Evolutionary conservation across 2,797 vertebrate species (phyloP), one percentile per base, ranked within the genome.

Genomic region (Cossypha polioptera): DNA sequence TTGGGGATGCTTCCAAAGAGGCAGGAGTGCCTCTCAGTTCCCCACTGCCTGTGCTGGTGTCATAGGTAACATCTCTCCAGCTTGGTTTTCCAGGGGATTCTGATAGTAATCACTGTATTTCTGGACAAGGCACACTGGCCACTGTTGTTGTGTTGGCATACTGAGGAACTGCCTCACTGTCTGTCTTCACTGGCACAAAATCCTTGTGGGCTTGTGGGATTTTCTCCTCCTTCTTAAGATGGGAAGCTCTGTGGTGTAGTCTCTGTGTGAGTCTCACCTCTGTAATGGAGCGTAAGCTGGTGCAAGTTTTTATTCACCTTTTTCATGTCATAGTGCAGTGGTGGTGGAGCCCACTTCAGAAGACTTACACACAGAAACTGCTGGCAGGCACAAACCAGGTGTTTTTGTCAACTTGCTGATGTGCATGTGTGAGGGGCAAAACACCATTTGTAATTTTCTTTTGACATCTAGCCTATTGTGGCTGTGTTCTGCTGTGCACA

Each of bases 401-500:
- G 45, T 13, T 91, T 94, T 67, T 87, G 57, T 86, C 81, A 87
- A 21, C 68, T 77, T 40, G 69, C 48, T 89, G 71, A 48, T 79
- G 48, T 55, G 48, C 2, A 1, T 51, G 6, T 57, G 29, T 36
- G 59, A 85, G 72, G 69, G 57, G 85, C 74, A 89, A 76, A 92
- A 73, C 57, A 58, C 25, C 28, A 3, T 86, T 83, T 92, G 45
- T 71, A 71, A 62, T 90, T 93, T 77, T 81, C 48, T 74, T 67
- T 58, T 87, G 90, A 92, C 77, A 74, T 35, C 36, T 62, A 88
- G 71, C 86, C 87, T 95, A 15, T 79, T 85, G 92, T 92, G 87
- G 81, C 71, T 63, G 6, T 76, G 86, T 85, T 95, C 47, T 8
- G 63, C 92, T 86, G 71, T 90, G 69, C 90, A 50, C 82, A 85